Evolutionary conservation across 2,113 vertebrate species (phyloP).

Genomic region (Phyllostomus discolor): DNA sequence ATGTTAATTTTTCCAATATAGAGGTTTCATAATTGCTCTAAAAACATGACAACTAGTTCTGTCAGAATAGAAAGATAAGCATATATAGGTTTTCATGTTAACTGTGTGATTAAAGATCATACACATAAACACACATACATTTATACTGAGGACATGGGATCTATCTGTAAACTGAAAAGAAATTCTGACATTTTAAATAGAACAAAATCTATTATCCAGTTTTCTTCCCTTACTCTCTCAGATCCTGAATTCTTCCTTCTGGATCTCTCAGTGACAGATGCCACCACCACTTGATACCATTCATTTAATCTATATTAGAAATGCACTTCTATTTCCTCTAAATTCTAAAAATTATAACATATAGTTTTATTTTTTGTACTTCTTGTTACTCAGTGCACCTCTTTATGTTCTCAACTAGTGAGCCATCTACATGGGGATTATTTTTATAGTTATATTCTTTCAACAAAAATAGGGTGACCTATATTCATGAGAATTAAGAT

Average conservation of each 20-base stretch:
- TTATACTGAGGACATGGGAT: not conserved
- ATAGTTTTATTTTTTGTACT: slow-evolving; percentile 32
- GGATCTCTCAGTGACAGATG: not conserved
- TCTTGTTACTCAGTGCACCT: slow-evolving; percentile 1
- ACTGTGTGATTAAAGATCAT: not conserved
- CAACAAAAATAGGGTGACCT: not conserved
- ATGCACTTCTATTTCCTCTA: not conserved
- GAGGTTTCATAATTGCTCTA: not conserved
- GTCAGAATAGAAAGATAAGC: not conserved
- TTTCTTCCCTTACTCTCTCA: not conserved
- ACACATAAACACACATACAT: not conserved
- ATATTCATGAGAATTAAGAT: slow-evolving; percentile 21
- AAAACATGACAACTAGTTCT: not conserved
- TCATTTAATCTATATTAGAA: slow-evolving; percentile 22
- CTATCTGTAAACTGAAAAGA: slow-evolving; percentile 8
- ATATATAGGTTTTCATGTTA: not conserved
- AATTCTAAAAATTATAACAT: slow-evolving; percentile 9
- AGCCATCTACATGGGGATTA: slow-evolving; percentile 24
- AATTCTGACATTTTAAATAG: not conserved
- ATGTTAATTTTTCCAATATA: not conserved
- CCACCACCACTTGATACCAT: not conserved
- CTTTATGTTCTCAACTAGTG: slow-evolving; percentile 23
- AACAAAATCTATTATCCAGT: slow-evolving; percentile 29
- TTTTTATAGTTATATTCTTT: slow-evolving; percentile 34
- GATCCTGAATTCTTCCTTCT: not conserved